Evolutionary conservation across 2,113 vertebrate genomes (phyloP).

Genomic region (Ellobius talpinus): DNA sequence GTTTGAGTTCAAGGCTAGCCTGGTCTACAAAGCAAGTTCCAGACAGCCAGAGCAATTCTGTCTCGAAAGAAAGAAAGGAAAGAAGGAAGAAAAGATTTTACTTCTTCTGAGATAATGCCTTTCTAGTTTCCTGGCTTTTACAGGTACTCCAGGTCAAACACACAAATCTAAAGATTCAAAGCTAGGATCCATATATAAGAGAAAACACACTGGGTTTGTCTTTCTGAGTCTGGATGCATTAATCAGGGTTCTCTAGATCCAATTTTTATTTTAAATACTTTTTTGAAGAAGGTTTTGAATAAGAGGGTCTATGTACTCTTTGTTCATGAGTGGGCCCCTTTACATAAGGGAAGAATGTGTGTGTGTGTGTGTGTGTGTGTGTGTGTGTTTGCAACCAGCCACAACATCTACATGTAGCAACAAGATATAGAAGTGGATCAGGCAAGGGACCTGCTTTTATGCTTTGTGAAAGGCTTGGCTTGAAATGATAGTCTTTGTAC

Average conservation of each 20-base stretch:
- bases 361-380: not conserved
- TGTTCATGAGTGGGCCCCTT: not conserved
- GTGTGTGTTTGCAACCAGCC: not conserved
- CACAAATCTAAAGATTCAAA: not conserved
- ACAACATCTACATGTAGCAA: not conserved
- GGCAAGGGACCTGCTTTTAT: not conserved
- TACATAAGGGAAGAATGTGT: not conserved
- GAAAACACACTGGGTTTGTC: not conserved
- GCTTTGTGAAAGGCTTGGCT: not conserved
- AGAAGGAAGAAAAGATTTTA: too few species aligned
- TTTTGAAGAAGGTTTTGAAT: slow-evolving; percentile 34
- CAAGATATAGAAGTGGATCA: not conserved
- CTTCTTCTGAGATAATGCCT: too few species aligned
- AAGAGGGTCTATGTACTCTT: not conserved
- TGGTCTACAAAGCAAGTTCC: too few species aligned
- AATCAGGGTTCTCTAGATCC: not conserved
- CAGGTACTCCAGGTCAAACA: not conserved
- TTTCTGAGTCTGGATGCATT: not conserved
- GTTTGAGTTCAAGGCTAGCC: too few species aligned
- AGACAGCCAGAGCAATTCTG: too few species aligned
- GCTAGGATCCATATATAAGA: not conserved
- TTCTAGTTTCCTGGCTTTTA: not conserved
- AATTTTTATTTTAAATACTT: not conserved
- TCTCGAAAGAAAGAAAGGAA: too few species aligned
- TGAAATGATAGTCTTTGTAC: not conserved